phyloP scores from a whole-genome alignment of 2,888 invertebrate species.

The Microctonus hyperodae region DNA sequence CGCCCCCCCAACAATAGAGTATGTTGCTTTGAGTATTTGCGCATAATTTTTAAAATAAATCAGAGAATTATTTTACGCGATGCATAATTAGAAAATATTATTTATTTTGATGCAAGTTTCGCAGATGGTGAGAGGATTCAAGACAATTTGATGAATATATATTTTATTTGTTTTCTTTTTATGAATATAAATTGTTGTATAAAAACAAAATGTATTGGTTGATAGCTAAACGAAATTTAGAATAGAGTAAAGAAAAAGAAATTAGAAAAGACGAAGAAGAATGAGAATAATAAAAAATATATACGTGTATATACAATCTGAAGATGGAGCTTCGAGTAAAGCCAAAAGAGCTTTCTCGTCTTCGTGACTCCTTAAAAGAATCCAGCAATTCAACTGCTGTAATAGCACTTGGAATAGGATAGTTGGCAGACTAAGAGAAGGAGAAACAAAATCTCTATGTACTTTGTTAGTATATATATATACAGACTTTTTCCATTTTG shows the following conservation, averaged over 20 bases:
- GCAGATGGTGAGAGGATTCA: too few species aligned
- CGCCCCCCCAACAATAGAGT: slow-evolving; percentile 52
- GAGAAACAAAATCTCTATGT: slow-evolving; percentile 27
- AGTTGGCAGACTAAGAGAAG: slow-evolving; percentile 38
- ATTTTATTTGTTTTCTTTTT: too few species aligned
- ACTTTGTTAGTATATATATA: slow-evolving; percentile 25
- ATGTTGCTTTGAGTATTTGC: slow-evolving; percentile 46
- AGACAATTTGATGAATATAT: too few species aligned
- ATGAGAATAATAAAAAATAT: neutral
- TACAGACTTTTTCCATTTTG: slow-evolving; percentile 52
- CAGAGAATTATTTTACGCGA: too few species aligned
- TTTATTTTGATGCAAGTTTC: too few species aligned
- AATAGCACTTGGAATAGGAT: slow-evolving; percentile 35
- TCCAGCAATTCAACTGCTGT: slow-evolving; percentile 25
- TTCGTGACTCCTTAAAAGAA: slow-evolving; percentile 6
- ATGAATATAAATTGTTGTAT: too few species aligned
- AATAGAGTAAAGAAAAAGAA: neutral
- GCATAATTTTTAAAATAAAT: slow-evolving; percentile 11
- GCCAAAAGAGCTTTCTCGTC: neutral
- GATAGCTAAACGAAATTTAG: neutral
- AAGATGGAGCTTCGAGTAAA: neutral
- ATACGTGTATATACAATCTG: neutral
- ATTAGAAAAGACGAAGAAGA: neutral
- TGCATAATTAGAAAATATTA: too few species aligned
- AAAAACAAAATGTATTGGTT: too few species aligned